These are phyloP conservation scores for Mycogona germanica DNA, from an alignment of 2,888 invertebrate genomes.

Conservation along the genomic window DNA sequence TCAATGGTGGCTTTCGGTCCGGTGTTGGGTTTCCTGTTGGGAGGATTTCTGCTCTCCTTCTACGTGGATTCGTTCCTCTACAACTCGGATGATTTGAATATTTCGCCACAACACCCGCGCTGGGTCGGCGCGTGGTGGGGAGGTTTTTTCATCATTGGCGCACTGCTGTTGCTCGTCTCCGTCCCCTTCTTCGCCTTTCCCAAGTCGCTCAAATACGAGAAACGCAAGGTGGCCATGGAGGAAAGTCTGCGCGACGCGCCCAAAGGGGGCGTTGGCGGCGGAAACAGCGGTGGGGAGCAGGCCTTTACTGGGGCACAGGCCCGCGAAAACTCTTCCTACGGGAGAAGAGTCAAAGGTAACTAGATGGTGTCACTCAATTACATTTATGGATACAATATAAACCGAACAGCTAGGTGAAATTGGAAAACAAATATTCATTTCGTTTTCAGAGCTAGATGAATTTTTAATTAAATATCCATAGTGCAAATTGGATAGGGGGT, in stretches of 20 bases:
- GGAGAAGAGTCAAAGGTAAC: conserved; percentile 12
- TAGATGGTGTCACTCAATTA: background rate
- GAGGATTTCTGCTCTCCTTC: conserved; percentile 78
- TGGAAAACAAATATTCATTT: too few species aligned
- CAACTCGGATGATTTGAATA: conserved; percentile 24
- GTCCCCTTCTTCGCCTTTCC: conserved; percentile 90
- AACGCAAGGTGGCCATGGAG: conserved; percentile 13
- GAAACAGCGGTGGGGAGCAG: background rate
- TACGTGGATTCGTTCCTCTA: conserved; percentile 78
- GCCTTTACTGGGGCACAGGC: background rate
- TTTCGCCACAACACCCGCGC: conserved; percentile 58
- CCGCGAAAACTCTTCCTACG: background rate
- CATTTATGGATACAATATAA: background rate
- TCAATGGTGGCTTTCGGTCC: conserved; percentile 94
- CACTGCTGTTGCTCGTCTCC: conserved; percentile 68
- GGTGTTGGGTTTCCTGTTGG: conserved; percentile 83
- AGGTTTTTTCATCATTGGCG: conserved; percentile 81
- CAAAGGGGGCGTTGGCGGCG: background rate
- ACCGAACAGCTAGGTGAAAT: too few species aligned
- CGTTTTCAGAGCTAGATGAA: too few species aligned
- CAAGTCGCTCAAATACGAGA: conserved; percentile 41
- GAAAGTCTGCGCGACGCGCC: background rate
- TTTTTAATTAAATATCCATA: too few species aligned
- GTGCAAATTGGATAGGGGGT: too few species aligned
- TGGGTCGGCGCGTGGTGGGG: conserved; percentile 96